Evolutionary conservation across 2,797 vertebrate genomes (phyloP), one percentile per base, ranked within the genome.

Genomic region (Myotis findleyi): DNA sequence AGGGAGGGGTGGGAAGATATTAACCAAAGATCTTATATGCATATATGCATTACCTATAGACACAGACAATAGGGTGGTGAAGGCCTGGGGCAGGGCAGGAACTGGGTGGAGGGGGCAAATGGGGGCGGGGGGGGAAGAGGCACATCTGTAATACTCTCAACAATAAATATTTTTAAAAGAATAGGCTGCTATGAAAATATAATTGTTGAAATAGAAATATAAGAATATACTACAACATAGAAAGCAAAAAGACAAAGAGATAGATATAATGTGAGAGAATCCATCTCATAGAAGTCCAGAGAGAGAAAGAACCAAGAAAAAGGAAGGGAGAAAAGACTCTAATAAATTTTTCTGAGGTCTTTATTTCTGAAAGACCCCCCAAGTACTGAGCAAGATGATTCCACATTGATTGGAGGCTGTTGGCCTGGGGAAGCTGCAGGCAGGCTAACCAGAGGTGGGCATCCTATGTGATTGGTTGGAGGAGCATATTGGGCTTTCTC

Each of bases 241-340:
- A 64, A 86, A 85, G 36, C 51, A 69, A 85, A 79, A 85, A 81
- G 27, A 57, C 16, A 93, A 30, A 91, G 30, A 88, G 41, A 53
- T 27, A 49, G 16, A 30, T 5, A 7, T 16, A 57, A 11, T 21
- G 30, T n/a, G 10, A 83, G 55, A 85, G 62, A 82, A 69, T 69
- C 10, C 44, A 92, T 49, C 57, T 75, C 16, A 57, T 0, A 47
- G 12, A 86, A 57, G 18, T n/a, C 38, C 30, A 57, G 16, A 82
- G 72, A 91, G 85, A 76, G 80, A 76, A 30, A 53, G 36, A 93
- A 47, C 6, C n/a, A 36, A 21, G 41, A 44, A 66, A 33, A 73
- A 49, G 51, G 25, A 25, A 66, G 5, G n/a, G 11, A 80, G 17
- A n/a, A 57, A 93, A 91, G 8, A 41, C 68, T 47, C 1, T 2